Base-by-base conservation (phyloP, 2,797 vertebrate genomes). In the Acestrorhynchus altus region DNA sequence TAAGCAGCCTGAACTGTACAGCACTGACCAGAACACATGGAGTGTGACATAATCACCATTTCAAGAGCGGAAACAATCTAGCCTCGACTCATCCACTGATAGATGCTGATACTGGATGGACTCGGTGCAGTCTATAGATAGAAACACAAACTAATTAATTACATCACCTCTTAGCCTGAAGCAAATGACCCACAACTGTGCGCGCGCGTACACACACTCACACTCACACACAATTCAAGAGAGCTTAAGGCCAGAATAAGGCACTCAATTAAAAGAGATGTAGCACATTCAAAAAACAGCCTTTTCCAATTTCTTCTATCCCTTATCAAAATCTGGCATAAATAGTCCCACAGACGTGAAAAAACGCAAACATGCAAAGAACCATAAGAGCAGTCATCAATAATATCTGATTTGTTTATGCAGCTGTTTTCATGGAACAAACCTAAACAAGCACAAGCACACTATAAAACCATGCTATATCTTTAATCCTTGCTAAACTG, bases 101-200 rank as follows among this genome's bases (percentile, higher is more conserved):
- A 61, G 4, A 44, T 24, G 20, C 63, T 65, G 63, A 24, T 44
- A 39, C 61, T 64, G n/a, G 61, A 64, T 11, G 44, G 35, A 42
- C 40, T 64, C 44, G 4, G 0, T 4, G 5, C 24, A 18, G 13
- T 49, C 42, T 47, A 47, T 67, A 67, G 44, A 26, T 67, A 67
- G 65, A n/a, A 67, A 67, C 63, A 65, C 63, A 65, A 46, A 65
- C 39, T 65, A 65, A 65, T 65, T 65, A 65, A 46, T 46, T 65
- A 65, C 63, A 65, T 65, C 39, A 65, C 44, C 15, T 44, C 39
- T 44, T 42, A 24, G 63, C 63, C 40, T 46, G 63, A 15, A 46
- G 63, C n/a, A 13, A 46, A 24, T 46, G 11, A 65, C 40, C 63
- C 22, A 65, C 60, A 63, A 40, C 20, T 44, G n/a, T 20, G 26